phyloP scores from a whole-genome alignment of 2,888 invertebrate species.

The Bibio marci region DNA sequence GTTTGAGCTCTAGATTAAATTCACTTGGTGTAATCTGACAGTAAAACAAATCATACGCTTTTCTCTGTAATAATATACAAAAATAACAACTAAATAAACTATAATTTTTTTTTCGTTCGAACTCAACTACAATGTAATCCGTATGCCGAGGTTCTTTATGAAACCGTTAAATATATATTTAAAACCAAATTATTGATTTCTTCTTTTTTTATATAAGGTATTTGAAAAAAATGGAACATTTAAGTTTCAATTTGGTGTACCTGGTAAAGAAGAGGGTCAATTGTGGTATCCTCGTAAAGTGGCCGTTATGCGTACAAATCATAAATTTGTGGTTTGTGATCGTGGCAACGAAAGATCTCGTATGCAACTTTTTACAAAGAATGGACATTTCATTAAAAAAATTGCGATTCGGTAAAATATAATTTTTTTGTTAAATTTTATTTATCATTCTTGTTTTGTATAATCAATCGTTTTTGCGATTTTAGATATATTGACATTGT shows the following conservation, averaged over 20 bases:
- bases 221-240: slow-evolving; percentile 88
- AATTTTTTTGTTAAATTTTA: background rate
- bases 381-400: slow-evolving; percentile 89
- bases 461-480: too few species aligned
- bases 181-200: too few species aligned
- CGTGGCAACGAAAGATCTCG: slow-evolving; percentile 90
- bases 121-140: too few species aligned
- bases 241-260: slow-evolving; percentile 86
- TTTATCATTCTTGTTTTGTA: background rate
- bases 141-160: too few species aligned
- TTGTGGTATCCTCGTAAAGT: slow-evolving; percentile 96
- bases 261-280: slow-evolving; percentile 91
- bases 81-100: too few species aligned
- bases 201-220: too few species aligned
- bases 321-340: slow-evolving; percentile 93
- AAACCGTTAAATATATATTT: too few species aligned
- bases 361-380: slow-evolving; percentile 95
- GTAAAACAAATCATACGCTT: too few species aligned
- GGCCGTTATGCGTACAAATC: slow-evolving; percentile 71
- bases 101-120: too few species aligned
- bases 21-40: too few species aligned
- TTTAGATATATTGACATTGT: slow-evolving; percentile 73
- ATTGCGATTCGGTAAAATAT: slow-evolving; percentile 53
- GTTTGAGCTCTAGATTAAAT: too few species aligned
- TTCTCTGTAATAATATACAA: too few species aligned